These are phyloP conservation scores for Diachasmimorpha longicaudata DNA, from an alignment of 1,140 invertebrate genomes.

Conservation along the genomic window DNA sequence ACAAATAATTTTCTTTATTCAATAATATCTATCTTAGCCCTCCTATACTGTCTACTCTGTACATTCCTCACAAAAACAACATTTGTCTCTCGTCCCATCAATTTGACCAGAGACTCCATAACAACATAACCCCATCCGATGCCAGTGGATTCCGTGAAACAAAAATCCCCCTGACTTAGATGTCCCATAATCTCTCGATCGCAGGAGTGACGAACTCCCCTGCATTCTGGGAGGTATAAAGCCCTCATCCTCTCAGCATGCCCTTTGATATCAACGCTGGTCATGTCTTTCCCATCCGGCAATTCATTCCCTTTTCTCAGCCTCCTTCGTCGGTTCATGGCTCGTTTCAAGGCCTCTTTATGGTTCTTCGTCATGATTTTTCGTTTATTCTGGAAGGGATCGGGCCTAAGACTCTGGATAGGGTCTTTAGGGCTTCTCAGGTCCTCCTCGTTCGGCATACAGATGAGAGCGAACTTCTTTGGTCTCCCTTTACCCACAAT, in stretches of 20 bases:
- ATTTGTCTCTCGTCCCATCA: slow-evolving; percentile 52
- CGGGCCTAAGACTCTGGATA: slow-evolving; percentile 65
- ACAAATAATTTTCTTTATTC: background rate
- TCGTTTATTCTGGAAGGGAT: slow-evolving; percentile 66
- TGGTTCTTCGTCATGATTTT: slow-evolving; percentile 67
- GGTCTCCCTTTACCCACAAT: slow-evolving; percentile 60
- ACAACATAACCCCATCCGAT: slow-evolving; percentile 74
- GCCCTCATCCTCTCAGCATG: slow-evolving; percentile 70
- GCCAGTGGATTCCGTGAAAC: slow-evolving; percentile 69
- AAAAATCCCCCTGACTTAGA: slow-evolving; percentile 73
- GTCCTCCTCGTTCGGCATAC: slow-evolving; percentile 68
- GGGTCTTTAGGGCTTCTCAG: slow-evolving; percentile 60
- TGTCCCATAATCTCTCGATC: slow-evolving; percentile 77
- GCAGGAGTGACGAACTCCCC: slow-evolving; percentile 68
- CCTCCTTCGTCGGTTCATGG: slow-evolving; percentile 65
- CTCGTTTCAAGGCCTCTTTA: slow-evolving; percentile 65
- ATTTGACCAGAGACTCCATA: slow-evolving; percentile 62
- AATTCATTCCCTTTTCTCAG: slow-evolving; percentile 56
- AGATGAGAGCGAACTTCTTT: slow-evolving; percentile 69
- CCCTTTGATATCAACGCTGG: slow-evolving; percentile 49
- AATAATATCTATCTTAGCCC: slow-evolving; percentile 57
- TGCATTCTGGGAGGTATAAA: slow-evolving; percentile 71
- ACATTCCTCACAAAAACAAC: slow-evolving; percentile 61
- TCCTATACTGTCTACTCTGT: slow-evolving; percentile 60
- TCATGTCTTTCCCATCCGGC: background rate